phyloP scores from a whole-genome alignment of 2,113 vertebrate species.

The mouse (Mus musculus) region GRCm39 chr16:16315501-16316000 shows the following conservation, averaged over 20 bases:
- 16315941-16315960: too few relatives aligned
- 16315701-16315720: neutral
- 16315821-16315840: neutral
- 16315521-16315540: neutral
- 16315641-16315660: neutral
- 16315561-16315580: neutral
- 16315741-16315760: neutral
- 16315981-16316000: neutral
- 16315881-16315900: too few relatives aligned
- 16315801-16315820: neutral
- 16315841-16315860: neutral
- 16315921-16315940: too few relatives aligned
- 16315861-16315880: neutral
- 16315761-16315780: neutral
- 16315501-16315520: neutral
- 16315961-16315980: neutral
- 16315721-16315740: neutral
- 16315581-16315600: neutral
- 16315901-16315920: too few relatives aligned
- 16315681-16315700: neutral
- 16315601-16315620: neutral
- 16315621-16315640: neutral
- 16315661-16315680: neutral
- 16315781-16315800: neutral
- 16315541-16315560: neutral